Base-by-base conservation (phyloP, 2,797 vertebrate genomes). In the Esox lucius region DNA sequence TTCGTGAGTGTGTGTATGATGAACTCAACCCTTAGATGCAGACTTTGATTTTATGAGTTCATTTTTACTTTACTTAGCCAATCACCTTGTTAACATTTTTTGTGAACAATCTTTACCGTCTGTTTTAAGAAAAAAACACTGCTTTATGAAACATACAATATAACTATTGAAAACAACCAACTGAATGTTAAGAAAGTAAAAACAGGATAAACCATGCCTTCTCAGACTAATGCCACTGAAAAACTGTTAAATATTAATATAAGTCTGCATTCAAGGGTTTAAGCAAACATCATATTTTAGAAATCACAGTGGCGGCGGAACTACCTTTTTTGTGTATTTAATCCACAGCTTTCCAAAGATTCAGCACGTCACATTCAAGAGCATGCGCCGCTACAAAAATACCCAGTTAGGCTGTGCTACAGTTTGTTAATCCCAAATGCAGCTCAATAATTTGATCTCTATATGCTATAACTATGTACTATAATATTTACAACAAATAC, bases 401-500 rank as follows among this genome's bases (percentile, higher is more conserved):
- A 46, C 42, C 9, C 42, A 46, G 42, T 11, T 13, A 46, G 5
- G 42, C 42, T 46, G 42, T 46, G 42, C 42, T 46, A 46, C 42
- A 46, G 8, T 11, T 46, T 46, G 42, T 46, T 46, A 11, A 46
- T 46, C 42, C 9, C 42, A 46, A 46, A 13, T 46, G 42, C 42
- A 46, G 9, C 42, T 46, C 42, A 46, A 46, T 0, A 46, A 0
- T 42, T 42, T 11, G 42, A 46, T 46, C 42, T 46, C 42, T 1
- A 13, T 42, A 42, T 39, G 39, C 5, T 42, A 42, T 46, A 46
- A 46, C 42, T 46, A 46, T 46, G 42, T 46, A 12, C 12, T 46
- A 46, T 46, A 11, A 46, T 80, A 87, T 88, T 78, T 84, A 85
- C 81, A 87, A 69, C 28, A 24, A 16, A 64, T 64, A 28, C 7